Percentiles rank a stretch among this genome's conserved stretches.
These are phyloP conservation scores for Oryzias woworae DNA, from an alignment of 2,113 vertebrate species.

Conservation along the genomic window DNA sequence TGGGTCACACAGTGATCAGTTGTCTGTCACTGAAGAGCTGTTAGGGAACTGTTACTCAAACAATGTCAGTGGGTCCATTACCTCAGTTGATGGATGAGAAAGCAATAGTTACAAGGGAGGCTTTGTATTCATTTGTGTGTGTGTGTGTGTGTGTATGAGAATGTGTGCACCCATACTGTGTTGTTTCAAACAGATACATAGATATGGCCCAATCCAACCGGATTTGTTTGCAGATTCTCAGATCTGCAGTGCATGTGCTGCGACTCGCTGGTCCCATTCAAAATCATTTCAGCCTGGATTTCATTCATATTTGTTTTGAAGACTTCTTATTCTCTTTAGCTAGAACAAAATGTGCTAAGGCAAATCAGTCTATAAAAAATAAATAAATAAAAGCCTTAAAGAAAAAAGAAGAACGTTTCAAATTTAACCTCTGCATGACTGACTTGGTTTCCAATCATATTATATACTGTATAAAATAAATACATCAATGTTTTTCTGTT, in stretches of 20 bases:
- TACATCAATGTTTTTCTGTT: too few relatives aligned
- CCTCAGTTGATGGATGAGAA: constrained; percentile 30
- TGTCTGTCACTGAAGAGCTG: not conserved
- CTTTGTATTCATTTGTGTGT: not conserved
- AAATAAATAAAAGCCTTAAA: too few relatives aligned
- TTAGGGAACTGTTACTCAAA: constrained; percentile 56
- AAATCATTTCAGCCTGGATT: too few relatives aligned
- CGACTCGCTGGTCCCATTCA: not conserved
- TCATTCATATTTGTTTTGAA: too few relatives aligned
- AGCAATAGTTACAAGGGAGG: not conserved
- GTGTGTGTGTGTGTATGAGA: constrained; percentile 2
- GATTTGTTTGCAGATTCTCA: not conserved
- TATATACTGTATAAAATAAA: too few relatives aligned
- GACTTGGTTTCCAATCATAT: too few relatives aligned
- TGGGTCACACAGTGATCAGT: constrained; percentile 30
- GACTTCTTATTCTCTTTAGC: too few relatives aligned
- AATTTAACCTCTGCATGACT: too few relatives aligned
- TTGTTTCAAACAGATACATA: constrained; percentile 49
- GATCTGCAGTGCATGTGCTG: constrained; percentile 29
- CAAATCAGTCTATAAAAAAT: too few relatives aligned
- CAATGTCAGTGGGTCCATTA: constrained; percentile 41
- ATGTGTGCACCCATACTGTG: not conserved
- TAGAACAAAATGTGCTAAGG: too few relatives aligned
- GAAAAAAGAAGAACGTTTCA: too few relatives aligned
- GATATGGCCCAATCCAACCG: constrained; percentile 13